Conservation (phyloP, 2,888 invertebrate genomes). For the Melanostoma mellinum region DNA sequence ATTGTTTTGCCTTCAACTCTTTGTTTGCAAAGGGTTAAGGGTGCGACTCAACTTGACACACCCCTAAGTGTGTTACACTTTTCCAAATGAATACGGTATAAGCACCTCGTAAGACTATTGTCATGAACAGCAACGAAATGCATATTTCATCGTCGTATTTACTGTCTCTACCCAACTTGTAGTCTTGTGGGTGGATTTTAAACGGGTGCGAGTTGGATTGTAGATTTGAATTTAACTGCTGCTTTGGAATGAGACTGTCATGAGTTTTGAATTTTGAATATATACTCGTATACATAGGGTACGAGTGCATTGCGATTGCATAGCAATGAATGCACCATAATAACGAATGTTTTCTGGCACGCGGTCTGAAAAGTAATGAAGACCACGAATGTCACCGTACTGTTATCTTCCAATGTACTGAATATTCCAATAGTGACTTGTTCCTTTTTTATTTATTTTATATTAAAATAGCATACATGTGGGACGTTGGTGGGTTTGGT, state of each 20-base stretch:
- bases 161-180: conserved; percentile 27
- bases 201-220: conserved; percentile 12
- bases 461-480: background rate
- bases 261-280: conserved; percentile 33
- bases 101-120: conserved; percentile 40
- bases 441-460: background rate
- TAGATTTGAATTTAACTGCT: conserved; percentile 12
- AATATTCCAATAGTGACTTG: background rate
- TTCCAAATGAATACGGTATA: conserved; percentile 31
- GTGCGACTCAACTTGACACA: conserved; percentile 47
- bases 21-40: conserved; percentile 57
- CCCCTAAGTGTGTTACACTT: conserved; percentile 42
- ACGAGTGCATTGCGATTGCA: background rate
- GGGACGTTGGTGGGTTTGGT: no score
- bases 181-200: conserved; percentile 23
- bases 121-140: conserved; percentile 59
- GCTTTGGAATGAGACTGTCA: conserved; percentile 27
- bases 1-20: conserved; percentile 58
- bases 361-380: conserved; percentile 33
- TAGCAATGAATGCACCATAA: conserved; percentile 37
- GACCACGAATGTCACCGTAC: conserved; percentile 17
- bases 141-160: conserved; percentile 60
- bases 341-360: conserved; percentile 34
- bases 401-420: background rate
- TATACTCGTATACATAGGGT: background rate